Percentiles rank a stretch among this genome's conserved stretches.
phyloP scores from a whole-genome alignment of 2,113 vertebrate genomes.

The Ptilonorhynchus violaceus region DNA sequence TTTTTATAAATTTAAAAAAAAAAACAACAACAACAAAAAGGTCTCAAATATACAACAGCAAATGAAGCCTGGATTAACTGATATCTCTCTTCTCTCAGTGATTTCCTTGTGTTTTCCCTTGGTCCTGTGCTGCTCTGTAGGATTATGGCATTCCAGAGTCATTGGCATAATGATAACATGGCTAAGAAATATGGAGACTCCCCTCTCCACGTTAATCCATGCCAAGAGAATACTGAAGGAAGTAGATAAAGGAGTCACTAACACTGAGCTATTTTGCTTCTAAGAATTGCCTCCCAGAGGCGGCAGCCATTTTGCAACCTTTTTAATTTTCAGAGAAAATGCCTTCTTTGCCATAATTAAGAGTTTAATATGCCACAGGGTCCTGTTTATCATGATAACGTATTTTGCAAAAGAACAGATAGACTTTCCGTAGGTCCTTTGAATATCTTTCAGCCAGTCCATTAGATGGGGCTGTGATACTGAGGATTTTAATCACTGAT shows the following conservation, averaged over 20 bases:
- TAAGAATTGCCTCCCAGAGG: slow-evolving; percentile 20
- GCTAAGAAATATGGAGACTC: slow-evolving; percentile 17
- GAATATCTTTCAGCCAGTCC: slow-evolving; percentile 44
- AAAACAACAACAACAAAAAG: no score
- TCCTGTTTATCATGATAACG: slow-evolving; percentile 12
- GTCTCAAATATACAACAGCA: not conserved
- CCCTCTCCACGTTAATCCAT: not conserved
- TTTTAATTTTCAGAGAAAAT: slow-evolving; percentile 37
- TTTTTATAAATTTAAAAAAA: not conserved
- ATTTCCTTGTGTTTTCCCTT: slow-evolving; percentile 26
- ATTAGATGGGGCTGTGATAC: slow-evolving; percentile 67
- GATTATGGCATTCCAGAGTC: slow-evolving; percentile 24
- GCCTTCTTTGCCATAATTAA: slow-evolving; percentile 28
- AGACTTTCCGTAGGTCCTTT: not conserved
- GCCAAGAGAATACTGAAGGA: slow-evolving; percentile 26
- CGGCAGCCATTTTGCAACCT: slow-evolving; percentile 24
- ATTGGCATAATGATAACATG: not conserved
- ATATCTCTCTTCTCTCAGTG: not conserved
- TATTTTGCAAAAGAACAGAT: not conserved
- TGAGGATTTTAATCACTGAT: slow-evolving; percentile 20
- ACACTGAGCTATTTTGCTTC: not conserved
- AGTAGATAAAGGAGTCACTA: slow-evolving; percentile 35
- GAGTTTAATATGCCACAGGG: not conserved
- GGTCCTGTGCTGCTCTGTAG: not conserved
- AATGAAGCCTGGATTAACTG: slow-evolving; percentile 14